These are phyloP conservation scores for Myotis pilosus DNA, from an alignment of 2,797 vertebrate species.

Conservation along the genomic window DNA sequence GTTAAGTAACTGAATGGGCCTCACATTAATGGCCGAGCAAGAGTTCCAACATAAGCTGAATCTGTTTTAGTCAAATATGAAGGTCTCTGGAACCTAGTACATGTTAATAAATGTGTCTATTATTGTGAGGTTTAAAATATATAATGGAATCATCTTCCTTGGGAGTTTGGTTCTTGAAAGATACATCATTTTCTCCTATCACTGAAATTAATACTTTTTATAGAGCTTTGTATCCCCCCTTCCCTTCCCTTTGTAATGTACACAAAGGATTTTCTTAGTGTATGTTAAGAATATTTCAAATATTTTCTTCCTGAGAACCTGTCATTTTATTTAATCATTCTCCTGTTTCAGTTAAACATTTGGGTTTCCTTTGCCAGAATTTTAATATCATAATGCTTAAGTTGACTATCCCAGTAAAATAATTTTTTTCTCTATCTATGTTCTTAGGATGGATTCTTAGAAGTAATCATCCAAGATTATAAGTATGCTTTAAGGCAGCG, in stretches of 20 bases:
- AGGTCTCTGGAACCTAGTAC: not conserved
- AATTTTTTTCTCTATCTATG: not conserved
- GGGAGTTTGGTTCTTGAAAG: not conserved
- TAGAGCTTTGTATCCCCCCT: not conserved
- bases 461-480: not conserved
- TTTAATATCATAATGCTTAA: slow-evolving; percentile 32
- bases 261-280: not conserved
- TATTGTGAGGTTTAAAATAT: not conserved
- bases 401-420: not conserved
- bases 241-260: not conserved
- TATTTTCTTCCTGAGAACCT: not conserved
- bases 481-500: not conserved
- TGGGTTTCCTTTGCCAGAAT: not conserved
- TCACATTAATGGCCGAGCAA: not conserved
- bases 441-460: slow-evolving; percentile 21
- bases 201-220: not conserved
- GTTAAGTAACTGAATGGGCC: not conserved
- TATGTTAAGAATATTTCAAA: slow-evolving; percentile 12
- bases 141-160: not conserved
- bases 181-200: not conserved
- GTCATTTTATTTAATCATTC: slow-evolving; percentile 29
- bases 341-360: not conserved
- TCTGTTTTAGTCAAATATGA: not conserved
- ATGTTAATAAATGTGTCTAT: not conserved
- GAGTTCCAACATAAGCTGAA: not conserved